Base-by-base conservation (phyloP, 2,113 vertebrate species). In the Corythornis vintsioides region DNA sequence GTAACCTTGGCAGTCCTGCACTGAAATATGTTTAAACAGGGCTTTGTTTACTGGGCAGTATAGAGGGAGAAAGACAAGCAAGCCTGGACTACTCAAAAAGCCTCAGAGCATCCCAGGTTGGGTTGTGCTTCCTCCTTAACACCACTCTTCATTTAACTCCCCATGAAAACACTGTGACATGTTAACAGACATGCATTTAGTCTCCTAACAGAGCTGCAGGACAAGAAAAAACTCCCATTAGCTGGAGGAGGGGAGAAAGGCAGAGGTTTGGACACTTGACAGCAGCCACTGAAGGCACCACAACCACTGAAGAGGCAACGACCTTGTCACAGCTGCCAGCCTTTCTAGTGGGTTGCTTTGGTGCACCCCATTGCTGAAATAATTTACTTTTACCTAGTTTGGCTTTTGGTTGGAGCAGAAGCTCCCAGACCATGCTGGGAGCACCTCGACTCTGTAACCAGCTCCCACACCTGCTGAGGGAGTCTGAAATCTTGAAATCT, bases 361-460 rank as follows among this genome's bases (percentile, higher is more conserved):
- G n/a, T 43, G 21, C n/a, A 19, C 13, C 38, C 31, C 1, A 6
- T 3, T 21, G 43, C 55, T 77, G 56, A 4, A 59, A 71, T 38
- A 6, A 10, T 21, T 18, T 3, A 0, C 8, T 88, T 77, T 25
- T 20, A 25, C n/a, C 11, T 2, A 3, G 8, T 48, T 33, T 53
- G 40, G 29, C 50, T 77, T 65, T 52, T n/a, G 10, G 28, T n/a
- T 21, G 22, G 22, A 47, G 33, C 29, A 56, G 31, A 81, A 38
- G 4, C 6, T 63, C 56, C 35, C 26, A 42, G 21, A 1, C 5
- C 0, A 0, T n/a, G 9, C 35, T 45, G 48, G 45, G n/a, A 73
- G 20, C 24, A 29, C 21, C 35, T 65, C 2, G 2, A 15, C 63
- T 66, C 13, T 45, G 43, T 67, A 50, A 11, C 6, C 18, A 25